Evolutionary conservation across 37 sponge, comb jelly and placozoan genomes (phyloP), one percentile per base, ranked within the genome.

Genomic region (Cladorhizidae sp.): DNA sequence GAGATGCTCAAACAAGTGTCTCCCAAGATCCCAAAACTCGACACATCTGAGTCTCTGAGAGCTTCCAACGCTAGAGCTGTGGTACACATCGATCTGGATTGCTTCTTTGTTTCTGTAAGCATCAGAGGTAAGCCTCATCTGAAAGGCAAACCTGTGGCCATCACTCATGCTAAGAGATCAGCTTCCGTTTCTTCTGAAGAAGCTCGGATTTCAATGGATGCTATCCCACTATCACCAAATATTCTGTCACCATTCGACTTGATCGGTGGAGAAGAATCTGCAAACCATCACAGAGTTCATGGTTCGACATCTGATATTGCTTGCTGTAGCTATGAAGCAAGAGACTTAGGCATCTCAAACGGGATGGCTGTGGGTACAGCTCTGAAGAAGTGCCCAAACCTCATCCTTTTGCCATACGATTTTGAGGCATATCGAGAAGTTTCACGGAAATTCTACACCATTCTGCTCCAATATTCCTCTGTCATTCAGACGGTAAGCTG

Each of bases 61-160:
- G 36, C 51, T 29, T 9, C 22, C 8, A 22, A 40, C 0, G 18
- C 52, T 14, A 59, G 83, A 73, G 82, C 83, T 2, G 58, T 94
- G 0, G 85, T 97, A 18, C 97, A 97, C 39, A 64, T 97, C 70
- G 97, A 97, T 67, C 62, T 97, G 45, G 97, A 97, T 55, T 97
- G 92, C 67, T 97, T 97, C 82, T 97, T 97, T 83, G 97, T 89
- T 41, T 91, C 95, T 18, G 92, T 91, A 21, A 83, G 87, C 25
- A 63, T 91, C 6, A 57, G 79, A 29, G 72, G 73, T 35, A 64
- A 74, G 43, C 88, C 95, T 31, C 75, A 89, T 12, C 80, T 94
- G 12, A 83, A 62, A 45, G 97, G 94, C 2, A 84, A 91, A 37
- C 90, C 97, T 12, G 90, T 97, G 1, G 95, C 89, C 49, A 94